Evolutionary conservation across 2,888 invertebrate species (phyloP).

Genomic region (Pterostichus madidus): DNA sequence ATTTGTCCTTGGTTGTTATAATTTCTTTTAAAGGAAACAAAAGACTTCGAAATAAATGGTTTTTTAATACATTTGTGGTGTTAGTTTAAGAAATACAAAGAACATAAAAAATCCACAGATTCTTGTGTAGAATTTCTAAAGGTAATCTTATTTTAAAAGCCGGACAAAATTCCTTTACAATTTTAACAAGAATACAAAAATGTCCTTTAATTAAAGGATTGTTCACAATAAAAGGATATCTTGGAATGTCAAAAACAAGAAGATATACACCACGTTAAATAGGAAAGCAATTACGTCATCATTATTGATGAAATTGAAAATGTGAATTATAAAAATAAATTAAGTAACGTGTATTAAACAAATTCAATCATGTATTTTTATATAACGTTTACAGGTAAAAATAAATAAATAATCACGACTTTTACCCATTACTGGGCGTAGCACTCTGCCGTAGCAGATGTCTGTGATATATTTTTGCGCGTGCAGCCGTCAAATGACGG

Average conservation of each 20-base stretch:
- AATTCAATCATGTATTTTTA: no score
- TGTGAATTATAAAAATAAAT: no score
- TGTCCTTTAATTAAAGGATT: slow-evolving; percentile 24
- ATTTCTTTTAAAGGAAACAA: slow-evolving; percentile 1
- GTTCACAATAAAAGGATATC: neutral
- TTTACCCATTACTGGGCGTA: no score
- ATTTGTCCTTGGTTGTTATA: slow-evolving; percentile 2
- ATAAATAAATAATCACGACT: no score
- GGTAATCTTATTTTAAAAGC: neutral
- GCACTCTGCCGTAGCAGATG: no score
- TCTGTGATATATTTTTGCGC: no score
- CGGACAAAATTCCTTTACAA: neutral
- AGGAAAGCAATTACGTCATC: no score
- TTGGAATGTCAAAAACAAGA: neutral
- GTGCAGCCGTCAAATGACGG: no score
- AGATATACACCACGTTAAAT: neutral
- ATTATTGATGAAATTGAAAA: no score
- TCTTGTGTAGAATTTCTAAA: neutral
- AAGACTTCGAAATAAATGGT: slow-evolving; percentile 7
- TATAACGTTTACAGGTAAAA: no score
- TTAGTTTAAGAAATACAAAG: neutral
- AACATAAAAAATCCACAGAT: neutral
- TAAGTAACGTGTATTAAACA: no score
- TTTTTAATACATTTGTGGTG: slow-evolving; percentile 2
- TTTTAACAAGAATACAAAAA: slow-evolving; percentile 10